Base-by-base conservation (phyloP, 2,113 vertebrate species). In the Theristicus caerulescens region DNA sequence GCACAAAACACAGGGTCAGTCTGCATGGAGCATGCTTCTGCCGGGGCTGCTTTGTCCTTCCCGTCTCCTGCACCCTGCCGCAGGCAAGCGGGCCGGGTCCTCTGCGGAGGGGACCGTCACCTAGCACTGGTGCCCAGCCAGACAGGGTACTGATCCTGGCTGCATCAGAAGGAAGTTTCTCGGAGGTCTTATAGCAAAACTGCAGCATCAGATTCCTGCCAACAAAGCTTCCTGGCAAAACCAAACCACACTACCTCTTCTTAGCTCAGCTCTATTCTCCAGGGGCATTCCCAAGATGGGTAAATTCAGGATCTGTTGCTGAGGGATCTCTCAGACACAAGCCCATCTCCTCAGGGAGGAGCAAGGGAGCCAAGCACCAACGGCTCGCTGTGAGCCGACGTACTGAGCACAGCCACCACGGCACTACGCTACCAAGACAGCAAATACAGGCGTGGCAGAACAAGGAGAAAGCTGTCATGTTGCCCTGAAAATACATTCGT, bases 321-420 rank as follows among this genome's bases (percentile, higher is more conserved):
- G 57, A 62, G 27, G 57, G 54, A 55, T 73, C 34, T 66, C 55
- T 62, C 42, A 10, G 29, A 21, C 58, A 77, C 34, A 18, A 57
- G 29, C 42, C 19, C 42, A 5, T 29, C 76, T 91, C 81, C 40
- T 34, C 14, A 10, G 54, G 29, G 59, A 88, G 72, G 18, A 77
- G 64, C 32, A 52, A 24, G 14, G 58, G 36, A 73, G 42, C 47
- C 1, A 5, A 55, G 49, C 3, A 10, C 70, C 67, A 27, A n/a
- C 1, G 2, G 72, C 66, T 79, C 7, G 5, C 74, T 61, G 27
- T 4, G 16, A 69, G 36, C 16, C 0, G 10, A 71, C 0, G 18
- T 11, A 20, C 59, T 6, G 12, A 64, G 78, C 67, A 55, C 13
- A 57, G 80, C 66, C 80, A 65, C 40, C 36, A 11, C 7, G 4